Evolutionary conservation across 2,113 vertebrate species (phyloP).

Genomic region (Gallinago media): DNA sequence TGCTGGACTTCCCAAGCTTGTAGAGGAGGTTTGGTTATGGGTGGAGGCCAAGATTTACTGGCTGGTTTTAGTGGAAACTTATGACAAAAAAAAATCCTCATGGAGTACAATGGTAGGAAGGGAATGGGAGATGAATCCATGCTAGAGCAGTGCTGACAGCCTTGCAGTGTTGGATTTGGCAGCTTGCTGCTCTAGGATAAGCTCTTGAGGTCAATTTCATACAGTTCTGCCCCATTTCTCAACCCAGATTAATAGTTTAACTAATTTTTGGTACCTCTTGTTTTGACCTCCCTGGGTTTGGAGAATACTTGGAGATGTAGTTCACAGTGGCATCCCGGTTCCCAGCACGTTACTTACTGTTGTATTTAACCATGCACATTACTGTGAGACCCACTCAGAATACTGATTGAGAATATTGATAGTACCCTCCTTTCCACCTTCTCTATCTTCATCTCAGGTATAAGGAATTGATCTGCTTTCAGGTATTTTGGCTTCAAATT

Average conservation of each 20-base stretch:
- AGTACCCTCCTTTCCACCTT: background rate
- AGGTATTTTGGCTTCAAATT: background rate
- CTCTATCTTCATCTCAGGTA: background rate
- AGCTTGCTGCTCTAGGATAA: background rate
- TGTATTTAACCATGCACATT: background rate
- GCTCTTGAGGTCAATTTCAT: background rate
- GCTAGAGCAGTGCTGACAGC: background rate
- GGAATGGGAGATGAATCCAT: background rate
- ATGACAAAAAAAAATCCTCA: background rate
- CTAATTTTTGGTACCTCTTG: background rate
- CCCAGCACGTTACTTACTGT: background rate
- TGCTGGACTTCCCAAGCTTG: background rate
- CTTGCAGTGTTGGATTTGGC: background rate
- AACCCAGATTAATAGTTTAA: background rate
- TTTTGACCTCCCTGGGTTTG: background rate
- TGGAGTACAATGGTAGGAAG: background rate
- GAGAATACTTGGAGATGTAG: fast-evolving
- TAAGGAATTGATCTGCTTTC: background rate
- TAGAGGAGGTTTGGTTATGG: background rate
- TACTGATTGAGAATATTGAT: background rate
- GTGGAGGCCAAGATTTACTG: background rate
- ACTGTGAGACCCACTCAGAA: background rate
- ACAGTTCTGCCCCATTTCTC: background rate
- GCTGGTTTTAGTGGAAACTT: background rate
- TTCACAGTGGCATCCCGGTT: background rate